phyloP scores from a whole-genome alignment of 1,140 invertebrate genomes.

The Coptotermes formosanus region DNA sequence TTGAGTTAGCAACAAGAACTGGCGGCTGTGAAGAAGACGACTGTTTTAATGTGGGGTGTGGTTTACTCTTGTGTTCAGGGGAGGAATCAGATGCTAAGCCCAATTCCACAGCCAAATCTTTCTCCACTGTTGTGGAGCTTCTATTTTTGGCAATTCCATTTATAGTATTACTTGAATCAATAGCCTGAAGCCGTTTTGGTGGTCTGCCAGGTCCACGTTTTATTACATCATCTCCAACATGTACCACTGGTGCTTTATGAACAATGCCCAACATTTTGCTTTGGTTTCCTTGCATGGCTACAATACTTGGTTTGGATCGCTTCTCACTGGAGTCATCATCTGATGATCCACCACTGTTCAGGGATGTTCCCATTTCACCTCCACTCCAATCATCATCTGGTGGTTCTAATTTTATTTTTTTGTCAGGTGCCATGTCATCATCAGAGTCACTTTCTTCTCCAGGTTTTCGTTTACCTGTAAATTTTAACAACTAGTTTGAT shows the following conservation, averaged over 20 bases:
- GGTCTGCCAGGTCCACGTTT: conserved; percentile 26
- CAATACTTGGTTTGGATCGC: not conserved
- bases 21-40: conserved; percentile 39
- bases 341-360: conserved; percentile 5
- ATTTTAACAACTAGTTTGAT: conserved; percentile 35
- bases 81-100: conserved; percentile 32
- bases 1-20: conserved; percentile 61
- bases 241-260: not conserved
- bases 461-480: conserved; percentile 43
- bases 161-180: conserved; percentile 8
- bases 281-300: conserved; percentile 7
- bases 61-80: conserved; percentile 21
- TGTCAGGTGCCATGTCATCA: conserved; percentile 49
- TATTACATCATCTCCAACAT: not conserved
- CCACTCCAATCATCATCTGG: conserved; percentile 50
- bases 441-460: conserved; percentile 52
- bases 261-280: not conserved
- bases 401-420: conserved; percentile 50
- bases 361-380: conserved; percentile 8
- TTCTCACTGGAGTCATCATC: not conserved
- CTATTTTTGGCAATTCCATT: conserved; percentile 26
- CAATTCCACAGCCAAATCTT: conserved; percentile 28
- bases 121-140: not conserved
- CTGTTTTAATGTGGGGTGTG: conserved; percentile 4
- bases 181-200: not conserved